Evolutionary conservation across 2,888 invertebrate genomes (phyloP).

Genomic region (Peribatodes rhomboidaria): DNA sequence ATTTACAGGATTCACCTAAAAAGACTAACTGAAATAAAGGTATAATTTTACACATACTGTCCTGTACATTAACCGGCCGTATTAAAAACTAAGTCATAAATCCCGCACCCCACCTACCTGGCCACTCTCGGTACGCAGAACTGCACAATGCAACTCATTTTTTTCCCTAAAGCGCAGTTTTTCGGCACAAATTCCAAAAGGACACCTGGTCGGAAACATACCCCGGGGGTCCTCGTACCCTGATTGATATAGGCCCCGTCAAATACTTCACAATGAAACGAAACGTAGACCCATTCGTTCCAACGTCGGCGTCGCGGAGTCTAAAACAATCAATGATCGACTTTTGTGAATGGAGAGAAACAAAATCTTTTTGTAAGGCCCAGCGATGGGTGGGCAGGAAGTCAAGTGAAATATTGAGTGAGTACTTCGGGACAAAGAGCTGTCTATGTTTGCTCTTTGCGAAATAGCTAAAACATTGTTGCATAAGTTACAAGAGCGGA

Average conservation of each 20-base stretch:
- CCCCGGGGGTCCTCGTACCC: slow-evolving; percentile 78
- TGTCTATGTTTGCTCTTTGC: slow-evolving; percentile 11
- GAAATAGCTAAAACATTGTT: slow-evolving; percentile 4
- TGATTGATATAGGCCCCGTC: slow-evolving; percentile 83
- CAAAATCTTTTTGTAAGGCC: slow-evolving; percentile 70
- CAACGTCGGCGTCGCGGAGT: slow-evolving; percentile 79
- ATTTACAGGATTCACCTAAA: no score
- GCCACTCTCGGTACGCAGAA: slow-evolving; percentile 76
- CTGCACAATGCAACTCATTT: slow-evolving; percentile 76
- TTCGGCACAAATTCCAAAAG: slow-evolving; percentile 84
- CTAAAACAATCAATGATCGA: slow-evolving; percentile 86
- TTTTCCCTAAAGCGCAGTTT: slow-evolving; percentile 80
- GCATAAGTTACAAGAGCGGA: neutral
- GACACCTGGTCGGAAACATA: slow-evolving; percentile 85
- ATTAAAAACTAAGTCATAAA: slow-evolving; percentile 59
- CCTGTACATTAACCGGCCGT: slow-evolving; percentile 38
- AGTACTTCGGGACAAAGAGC: slow-evolving; percentile 29
- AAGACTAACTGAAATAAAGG: no score
- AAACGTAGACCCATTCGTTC: slow-evolving; percentile 61
- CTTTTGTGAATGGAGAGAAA: slow-evolving; percentile 81
- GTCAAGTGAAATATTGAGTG: slow-evolving; percentile 70
- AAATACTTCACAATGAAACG: slow-evolving; percentile 71
- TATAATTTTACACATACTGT: neutral
- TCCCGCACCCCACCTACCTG: slow-evolving; percentile 71
- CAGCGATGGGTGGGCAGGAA: slow-evolving; percentile 71